Percentiles rank a stretch among this genome's conserved stretches.
Conservation (phyloP, 2,113 vertebrate genomes). For the Hippocampus mohnikei region DNA sequence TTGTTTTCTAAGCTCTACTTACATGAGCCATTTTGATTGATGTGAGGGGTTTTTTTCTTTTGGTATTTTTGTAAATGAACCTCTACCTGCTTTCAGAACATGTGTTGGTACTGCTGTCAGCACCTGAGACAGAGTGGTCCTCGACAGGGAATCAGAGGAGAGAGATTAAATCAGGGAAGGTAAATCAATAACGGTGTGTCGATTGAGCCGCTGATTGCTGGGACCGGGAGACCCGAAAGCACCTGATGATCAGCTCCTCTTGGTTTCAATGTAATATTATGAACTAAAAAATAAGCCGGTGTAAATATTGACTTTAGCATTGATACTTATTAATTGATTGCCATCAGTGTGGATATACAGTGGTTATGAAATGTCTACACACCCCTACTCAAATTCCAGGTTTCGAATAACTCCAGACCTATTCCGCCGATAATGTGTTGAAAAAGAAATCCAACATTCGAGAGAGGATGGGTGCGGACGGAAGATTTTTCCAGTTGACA, state of each 20-base stretch:
- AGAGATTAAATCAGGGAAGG: constrained; percentile 60
- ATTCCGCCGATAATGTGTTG: no score
- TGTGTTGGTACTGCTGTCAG: constrained; percentile 58
- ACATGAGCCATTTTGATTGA: neutral
- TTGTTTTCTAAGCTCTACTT: no score
- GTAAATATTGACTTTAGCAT: no score
- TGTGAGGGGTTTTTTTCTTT: neutral
- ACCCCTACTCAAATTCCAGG: no score
- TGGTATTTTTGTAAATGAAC: neutral
- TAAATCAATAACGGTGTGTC: constrained; percentile 57
- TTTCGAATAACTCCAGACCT: no score
- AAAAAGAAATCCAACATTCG: no score
- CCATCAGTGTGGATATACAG: no score
- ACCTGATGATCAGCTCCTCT: constrained; percentile 40
- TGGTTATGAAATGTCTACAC: no score
- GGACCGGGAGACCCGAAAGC: constrained; percentile 42
- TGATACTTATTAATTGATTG: no score
- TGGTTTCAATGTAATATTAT: neutral
- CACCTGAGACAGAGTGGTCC: constrained; percentile 41
- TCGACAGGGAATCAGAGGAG: constrained; percentile 48
- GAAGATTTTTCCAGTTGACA: no score
- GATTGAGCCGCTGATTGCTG: constrained; percentile 44
- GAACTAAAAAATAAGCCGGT: no score
- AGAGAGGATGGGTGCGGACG: no score
- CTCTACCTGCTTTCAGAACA: constrained; percentile 6